Evolutionary conservation across 2,797 vertebrate species (phyloP).

Genomic region (Geotrypetes seraphini): DNA sequence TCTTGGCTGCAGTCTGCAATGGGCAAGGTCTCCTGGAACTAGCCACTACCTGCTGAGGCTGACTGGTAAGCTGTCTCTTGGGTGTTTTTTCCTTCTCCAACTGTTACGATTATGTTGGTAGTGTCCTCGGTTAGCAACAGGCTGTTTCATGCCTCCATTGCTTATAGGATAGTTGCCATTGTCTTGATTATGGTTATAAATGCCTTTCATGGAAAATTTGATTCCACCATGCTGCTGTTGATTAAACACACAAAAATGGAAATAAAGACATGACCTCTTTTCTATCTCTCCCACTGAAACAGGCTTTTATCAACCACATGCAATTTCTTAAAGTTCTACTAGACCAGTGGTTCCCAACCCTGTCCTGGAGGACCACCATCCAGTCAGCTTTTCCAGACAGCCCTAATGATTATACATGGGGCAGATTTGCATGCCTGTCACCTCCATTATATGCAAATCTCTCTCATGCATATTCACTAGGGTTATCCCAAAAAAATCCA

Average conservation of each 20-base stretch:
- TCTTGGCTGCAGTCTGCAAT: slow-evolving; percentile 18
- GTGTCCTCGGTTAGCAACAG: slow-evolving; percentile 63
- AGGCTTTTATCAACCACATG: not conserved
- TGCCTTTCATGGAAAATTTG: slow-evolving; percentile 82
- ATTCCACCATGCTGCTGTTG: slow-evolving; percentile 68
- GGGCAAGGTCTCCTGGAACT: slow-evolving; percentile 25
- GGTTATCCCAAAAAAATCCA: no score
- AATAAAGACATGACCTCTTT: not conserved
- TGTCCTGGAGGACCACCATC: no score
- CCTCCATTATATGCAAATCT: no score
- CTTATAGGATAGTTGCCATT: slow-evolving; percentile 48
- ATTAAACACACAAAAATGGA: no score
- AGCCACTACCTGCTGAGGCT: slow-evolving; percentile 74
- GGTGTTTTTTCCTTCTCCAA: slow-evolving; percentile 77
- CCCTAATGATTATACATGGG: no score
- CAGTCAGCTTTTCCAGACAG: no score
- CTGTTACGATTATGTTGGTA: slow-evolving; percentile 75
- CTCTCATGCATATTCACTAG: no score
- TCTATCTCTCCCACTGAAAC: accelerated
- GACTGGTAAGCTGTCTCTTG: slow-evolving; percentile 71
- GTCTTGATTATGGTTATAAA: slow-evolving; percentile 62
- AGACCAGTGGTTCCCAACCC: no score
- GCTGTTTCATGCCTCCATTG: slow-evolving; percentile 50
- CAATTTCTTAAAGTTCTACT: not conserved
- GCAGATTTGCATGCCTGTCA: no score